These are phyloP conservation scores for Lycorma delicatula DNA, from an alignment of 1,140 invertebrate species.

Conservation along the genomic window DNA sequence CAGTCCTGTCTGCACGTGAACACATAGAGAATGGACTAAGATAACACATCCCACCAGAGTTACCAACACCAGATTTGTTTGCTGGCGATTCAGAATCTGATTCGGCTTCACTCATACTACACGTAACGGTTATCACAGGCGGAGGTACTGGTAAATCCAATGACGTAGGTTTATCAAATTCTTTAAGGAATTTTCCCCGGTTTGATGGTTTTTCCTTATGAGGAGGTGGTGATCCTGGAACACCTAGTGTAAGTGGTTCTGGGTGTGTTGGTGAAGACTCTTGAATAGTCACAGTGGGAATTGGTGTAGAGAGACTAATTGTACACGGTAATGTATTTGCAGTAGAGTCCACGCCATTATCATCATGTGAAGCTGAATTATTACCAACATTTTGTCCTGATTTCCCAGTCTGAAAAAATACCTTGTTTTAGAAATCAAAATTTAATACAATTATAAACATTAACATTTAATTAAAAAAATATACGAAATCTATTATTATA, in stretches of 20 bases:
- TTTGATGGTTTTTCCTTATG: constrained; percentile 28
- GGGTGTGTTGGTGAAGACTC: constrained; percentile 47
- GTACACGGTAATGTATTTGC: no score
- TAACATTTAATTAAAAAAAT: no score
- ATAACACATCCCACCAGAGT: constrained; percentile 52
- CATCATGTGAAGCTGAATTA: no score
- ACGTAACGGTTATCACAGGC: constrained; percentile 63
- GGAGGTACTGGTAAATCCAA: constrained; percentile 54
- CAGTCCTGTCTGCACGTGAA: constrained; percentile 53
- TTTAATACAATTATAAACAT: no score
- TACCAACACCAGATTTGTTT: constrained; percentile 8
- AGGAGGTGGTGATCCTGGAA: constrained; percentile 53
- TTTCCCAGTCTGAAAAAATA: no score
- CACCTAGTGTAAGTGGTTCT: constrained; percentile 31
- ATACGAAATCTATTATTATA: no score
- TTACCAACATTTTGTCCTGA: no score
- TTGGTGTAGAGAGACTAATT: not conserved
- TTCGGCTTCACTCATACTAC: constrained; percentile 61
- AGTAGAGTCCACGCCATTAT: no score
- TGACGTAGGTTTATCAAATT: constrained; percentile 49
- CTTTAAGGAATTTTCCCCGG: constrained; percentile 36
- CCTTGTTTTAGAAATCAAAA: no score
- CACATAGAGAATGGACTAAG: constrained; percentile 66
- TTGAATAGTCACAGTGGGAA: constrained; percentile 52
- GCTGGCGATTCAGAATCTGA: constrained; percentile 51